Base-by-base conservation (phyloP, 2,113 vertebrate species). In the Embiotoca jacksoni region DNA sequence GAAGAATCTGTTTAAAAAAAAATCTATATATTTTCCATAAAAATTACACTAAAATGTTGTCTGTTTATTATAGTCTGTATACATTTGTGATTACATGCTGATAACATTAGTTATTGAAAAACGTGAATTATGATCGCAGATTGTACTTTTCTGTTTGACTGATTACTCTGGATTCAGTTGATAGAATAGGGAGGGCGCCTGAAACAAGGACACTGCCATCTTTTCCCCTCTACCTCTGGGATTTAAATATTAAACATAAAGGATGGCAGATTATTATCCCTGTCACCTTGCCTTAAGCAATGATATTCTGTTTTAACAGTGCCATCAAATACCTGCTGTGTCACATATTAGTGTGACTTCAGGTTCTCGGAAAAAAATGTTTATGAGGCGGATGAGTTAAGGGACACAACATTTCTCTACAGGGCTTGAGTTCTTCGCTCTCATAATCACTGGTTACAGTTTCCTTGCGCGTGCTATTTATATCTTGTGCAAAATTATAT, bases 211-310 rank as follows among this genome's bases (percentile, higher is more conserved):
- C 95, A 92, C 62, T 23, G 16, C 79, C 92, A 89, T 91, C 79
- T 81, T 87, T 90, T 73, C 66, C 23, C 57, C 66, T 82, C 84
- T 66, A 88, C 96, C 88, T 77, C 84, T 86, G 85, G 92, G 94
- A 94, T 92, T 96, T 92, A 91, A 91, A 89, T 96, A 95, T 96
- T 96, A 97, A 96, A 95, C 88, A 93, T 95, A 94, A 96, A 95
- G 95, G 95, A 96, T 94, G 90, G 90, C 77, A 92, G 83, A 93
- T 95, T 92, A 96, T 96, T 96, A 94, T 92, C 94, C 88, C 88
- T 91, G 88, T 96, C 95, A 96, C 95, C 95, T 97, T 96, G 94
- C 96, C 96, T 95, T 92, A 95, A 97, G 95, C 94, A 94, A 95
- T 94, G 94, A 94, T 95, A 93, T 94, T 95, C 93, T 91, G 83